Percentiles rank a stretch among this genome's conserved stretches.
Evolutionary conservation across 2,113 vertebrate genomes (phyloP).

Genomic region (Clupea harengus): DNA sequence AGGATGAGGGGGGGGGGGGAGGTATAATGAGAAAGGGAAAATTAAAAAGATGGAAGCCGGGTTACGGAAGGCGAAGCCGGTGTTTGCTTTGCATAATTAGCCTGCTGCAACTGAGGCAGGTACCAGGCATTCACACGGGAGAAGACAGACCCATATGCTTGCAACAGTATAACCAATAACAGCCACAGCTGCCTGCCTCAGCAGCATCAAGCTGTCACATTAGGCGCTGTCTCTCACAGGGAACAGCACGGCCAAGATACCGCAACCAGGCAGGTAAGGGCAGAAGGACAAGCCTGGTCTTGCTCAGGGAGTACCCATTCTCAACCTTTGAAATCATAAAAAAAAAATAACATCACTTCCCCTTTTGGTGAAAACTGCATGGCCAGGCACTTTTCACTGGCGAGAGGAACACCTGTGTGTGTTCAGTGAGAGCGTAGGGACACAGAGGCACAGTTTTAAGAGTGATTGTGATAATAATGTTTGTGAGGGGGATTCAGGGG

Average conservation of each 20-base stretch:
- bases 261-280: background rate
- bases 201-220: constrained; percentile 49
- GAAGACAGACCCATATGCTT: constrained; percentile 68
- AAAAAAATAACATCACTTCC: background rate
- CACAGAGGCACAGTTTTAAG: background rate
- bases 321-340: background rate
- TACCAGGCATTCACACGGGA: constrained; percentile 64
- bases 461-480: background rate
- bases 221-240: background rate
- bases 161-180: constrained; percentile 68
- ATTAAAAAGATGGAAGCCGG: constrained; percentile 48
- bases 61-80: constrained; percentile 66
- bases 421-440: background rate
- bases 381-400: background rate
- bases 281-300: background rate
- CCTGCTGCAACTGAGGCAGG: constrained; percentile 70
- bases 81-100: constrained; percentile 76
- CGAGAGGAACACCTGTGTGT: background rate
- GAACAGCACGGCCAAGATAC: background rate
- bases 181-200: constrained; percentile 62
- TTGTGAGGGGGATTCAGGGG: background rate
- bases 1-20: background rate
- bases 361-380: background rate
- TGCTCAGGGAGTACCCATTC: background rate
- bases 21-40: constrained; percentile 13